These are phyloP conservation scores for Trissoscelio sp. DNA, from an alignment of 2,888 invertebrate genomes.

Conservation along the genomic window DNA sequence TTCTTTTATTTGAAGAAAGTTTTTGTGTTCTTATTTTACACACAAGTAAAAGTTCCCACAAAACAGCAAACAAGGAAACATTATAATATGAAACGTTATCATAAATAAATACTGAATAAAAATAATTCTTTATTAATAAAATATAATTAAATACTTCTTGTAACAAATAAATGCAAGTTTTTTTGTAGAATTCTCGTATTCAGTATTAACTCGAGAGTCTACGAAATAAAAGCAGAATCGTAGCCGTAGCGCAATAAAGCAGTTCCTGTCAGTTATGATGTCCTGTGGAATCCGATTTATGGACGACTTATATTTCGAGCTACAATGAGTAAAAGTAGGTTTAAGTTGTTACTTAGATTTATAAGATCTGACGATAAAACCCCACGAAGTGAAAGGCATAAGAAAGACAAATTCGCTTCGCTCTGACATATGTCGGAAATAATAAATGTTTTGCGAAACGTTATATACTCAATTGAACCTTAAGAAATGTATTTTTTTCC, in stretches of 20 bases:
- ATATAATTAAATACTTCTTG: background rate
- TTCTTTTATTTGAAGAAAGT: too few relatives aligned
- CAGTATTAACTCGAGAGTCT: background rate
- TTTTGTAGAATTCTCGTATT: conserved; percentile 2
- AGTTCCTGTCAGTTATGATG: conserved; percentile 38
- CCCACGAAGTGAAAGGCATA: conserved; percentile 21
- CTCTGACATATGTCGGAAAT: conserved; percentile 18
- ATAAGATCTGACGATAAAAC: conserved; percentile 32
- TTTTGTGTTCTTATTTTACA: too few relatives aligned
- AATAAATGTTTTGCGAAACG: conserved; percentile 4
- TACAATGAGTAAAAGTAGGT: conserved; percentile 33
- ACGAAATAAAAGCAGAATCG: conserved; percentile 20
- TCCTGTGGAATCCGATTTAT: conserved; percentile 41
- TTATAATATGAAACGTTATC: too few relatives aligned
- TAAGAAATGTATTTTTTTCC: background rate
- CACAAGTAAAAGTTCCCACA: too few relatives aligned
- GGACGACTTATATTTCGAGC: conserved; percentile 28
- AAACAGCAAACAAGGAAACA: too few relatives aligned
- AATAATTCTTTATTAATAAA: background rate
- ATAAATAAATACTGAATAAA: too few relatives aligned
- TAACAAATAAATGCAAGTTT: background rate
- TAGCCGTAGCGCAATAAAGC: conserved; percentile 4
- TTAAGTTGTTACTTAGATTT: conserved; percentile 46
- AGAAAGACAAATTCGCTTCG: conserved; percentile 29
- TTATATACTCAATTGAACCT: conserved; percentile 1